Evolutionary conservation across 1,140 invertebrate species (phyloP), one percentile per base, ranked within the genome.

Genomic region (Dufourea novaeangliae): DNA sequence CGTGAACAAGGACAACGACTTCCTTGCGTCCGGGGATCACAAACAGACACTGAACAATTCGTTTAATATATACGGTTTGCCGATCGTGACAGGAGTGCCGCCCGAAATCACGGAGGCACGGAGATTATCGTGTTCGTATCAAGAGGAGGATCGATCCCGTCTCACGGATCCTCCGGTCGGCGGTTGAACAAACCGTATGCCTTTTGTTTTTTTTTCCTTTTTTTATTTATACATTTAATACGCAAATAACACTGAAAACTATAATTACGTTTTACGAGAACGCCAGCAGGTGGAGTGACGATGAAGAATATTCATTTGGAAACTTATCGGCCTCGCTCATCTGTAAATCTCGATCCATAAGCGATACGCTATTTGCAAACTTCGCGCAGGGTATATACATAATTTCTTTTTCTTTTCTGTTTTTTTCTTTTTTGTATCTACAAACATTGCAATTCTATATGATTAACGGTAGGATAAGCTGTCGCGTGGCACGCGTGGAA

Each of bases 61-160:
- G 54, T 80, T 83, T 73, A 86, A 88, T 46, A 56, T 91, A 67
- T 91, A 87, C 52, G 77, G 70, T 54, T 56, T 91, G 64, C 76
- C 83, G 12, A 22, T 67, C 7, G 20, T 74, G 1, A 77, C 76
- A 32, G 88, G 86, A 44, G 62, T 84, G 20, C 88, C 88, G 2
- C 54, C n/a, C 1, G 80, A 87, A 39, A 73, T 90, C 27, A 52
- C 59, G 5, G 59, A 83, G 17, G 85, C 83, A 63, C 84, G 82
- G n/a, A 50, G 20, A 62, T 32, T 70, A 2, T 56, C 61, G 3
- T 90, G 89, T 54, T 50, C 80, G 27, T 63, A 63, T 37, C 61
- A 56, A 34, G 39, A 66, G n/a, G 52, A 79, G 52, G 37, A 72
- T 46, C 27, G 62, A 27, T 46, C 37, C 52, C 50, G 34, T 25